These are phyloP conservation scores for Hirtodrosophila trivittata DNA, from an alignment of 2,888 invertebrate species.

Conservation along the genomic window DNA sequence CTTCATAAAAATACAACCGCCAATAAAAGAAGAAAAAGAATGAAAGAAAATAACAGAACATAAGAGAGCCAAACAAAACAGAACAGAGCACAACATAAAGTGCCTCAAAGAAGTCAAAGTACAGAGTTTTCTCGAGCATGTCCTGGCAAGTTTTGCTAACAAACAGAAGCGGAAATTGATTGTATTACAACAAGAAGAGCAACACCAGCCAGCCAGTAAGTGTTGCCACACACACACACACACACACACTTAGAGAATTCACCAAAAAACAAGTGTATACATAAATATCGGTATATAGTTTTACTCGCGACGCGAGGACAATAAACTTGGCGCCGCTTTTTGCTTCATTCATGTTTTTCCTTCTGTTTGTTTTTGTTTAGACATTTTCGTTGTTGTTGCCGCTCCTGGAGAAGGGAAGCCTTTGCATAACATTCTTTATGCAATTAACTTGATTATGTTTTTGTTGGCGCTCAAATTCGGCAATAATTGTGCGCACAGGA, in stretches of 20 bases:
- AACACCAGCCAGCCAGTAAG: slow-evolving; percentile 29
- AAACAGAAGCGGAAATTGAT: slow-evolving; percentile 77
- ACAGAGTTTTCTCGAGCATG: slow-evolving; percentile 33
- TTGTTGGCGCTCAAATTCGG: slow-evolving; percentile 63
- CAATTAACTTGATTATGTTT: slow-evolving; percentile 79
- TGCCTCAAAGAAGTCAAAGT: slow-evolving; percentile 59
- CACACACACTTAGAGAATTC: slow-evolving; percentile 8
- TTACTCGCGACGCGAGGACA: slow-evolving; percentile 47
- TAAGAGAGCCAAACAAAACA: slow-evolving; percentile 19
- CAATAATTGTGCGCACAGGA: slow-evolving; percentile 58
- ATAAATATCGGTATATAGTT: neutral
- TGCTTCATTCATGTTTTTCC: slow-evolving; percentile 13
- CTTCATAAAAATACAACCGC: slow-evolving; percentile 48
- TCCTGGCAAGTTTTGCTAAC: slow-evolving; percentile 67
- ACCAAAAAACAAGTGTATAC: too few species aligned
- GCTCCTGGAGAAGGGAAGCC: slow-evolving; percentile 33
- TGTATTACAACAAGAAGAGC: slow-evolving; percentile 61
- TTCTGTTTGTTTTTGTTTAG: slow-evolving; percentile 9
- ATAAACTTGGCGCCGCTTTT: slow-evolving; percentile 73
- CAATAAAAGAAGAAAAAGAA: slow-evolving; percentile 20
- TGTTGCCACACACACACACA: slow-evolving; percentile 16
- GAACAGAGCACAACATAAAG: slow-evolving; percentile 37
- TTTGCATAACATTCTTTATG: slow-evolving; percentile 59
- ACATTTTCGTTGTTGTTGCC: slow-evolving; percentile 7
- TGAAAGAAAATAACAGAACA: slow-evolving; percentile 5